Percentiles rank a stretch among this genome's conserved stretches.
Conservation (phyloP, 1,140 invertebrate genomes). For the Campoletis sonorensis region DNA sequence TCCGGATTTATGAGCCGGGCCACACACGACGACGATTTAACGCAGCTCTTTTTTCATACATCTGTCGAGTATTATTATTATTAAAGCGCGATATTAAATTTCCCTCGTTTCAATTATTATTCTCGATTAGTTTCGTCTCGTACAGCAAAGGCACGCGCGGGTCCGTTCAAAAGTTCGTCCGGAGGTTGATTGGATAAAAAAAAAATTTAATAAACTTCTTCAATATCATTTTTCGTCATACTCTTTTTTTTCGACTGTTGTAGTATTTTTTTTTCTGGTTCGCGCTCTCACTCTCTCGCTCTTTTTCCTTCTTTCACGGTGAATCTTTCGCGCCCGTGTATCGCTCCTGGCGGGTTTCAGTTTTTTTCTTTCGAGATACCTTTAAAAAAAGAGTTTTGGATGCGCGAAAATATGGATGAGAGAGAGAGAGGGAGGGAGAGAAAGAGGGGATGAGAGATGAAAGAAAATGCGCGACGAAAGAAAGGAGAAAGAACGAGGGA, state of each 20-base stretch:
- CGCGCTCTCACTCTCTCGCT: neutral
- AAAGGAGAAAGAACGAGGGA: neutral
- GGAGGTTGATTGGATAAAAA: neutral
- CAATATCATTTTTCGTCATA: slow-evolving; percentile 24
- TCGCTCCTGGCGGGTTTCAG: neutral
- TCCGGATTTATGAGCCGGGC: slow-evolving; percentile 43
- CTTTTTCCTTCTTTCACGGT: neutral
- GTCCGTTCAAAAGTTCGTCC: neutral
- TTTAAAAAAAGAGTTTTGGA: neutral
- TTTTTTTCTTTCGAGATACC: neutral
- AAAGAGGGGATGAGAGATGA: slow-evolving; percentile 2
- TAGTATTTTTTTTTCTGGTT: no score
- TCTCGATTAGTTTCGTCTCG: neutral
- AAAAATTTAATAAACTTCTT: slow-evolving; percentile 29
- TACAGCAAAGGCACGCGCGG: neutral
- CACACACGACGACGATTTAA: slow-evolving; percentile 32
- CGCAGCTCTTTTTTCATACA: neutral
- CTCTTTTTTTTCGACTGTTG: neutral
- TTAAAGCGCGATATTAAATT: slow-evolving; percentile 16
- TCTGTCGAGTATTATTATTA: slow-evolving; percentile 27
- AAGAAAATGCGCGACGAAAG: slow-evolving; percentile 37
- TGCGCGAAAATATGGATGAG: slow-evolving; percentile 12
- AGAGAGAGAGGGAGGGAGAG: neutral
- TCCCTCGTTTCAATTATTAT: slow-evolving; percentile 23
- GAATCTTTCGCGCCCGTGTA: slow-evolving; percentile 9